A percentile compares a stretch with the other conserved stretches of the same genome.
Evolutionary conservation across 1,140 invertebrate genomes (phyloP).

Genomic region (Batillaria attramentaria): DNA sequence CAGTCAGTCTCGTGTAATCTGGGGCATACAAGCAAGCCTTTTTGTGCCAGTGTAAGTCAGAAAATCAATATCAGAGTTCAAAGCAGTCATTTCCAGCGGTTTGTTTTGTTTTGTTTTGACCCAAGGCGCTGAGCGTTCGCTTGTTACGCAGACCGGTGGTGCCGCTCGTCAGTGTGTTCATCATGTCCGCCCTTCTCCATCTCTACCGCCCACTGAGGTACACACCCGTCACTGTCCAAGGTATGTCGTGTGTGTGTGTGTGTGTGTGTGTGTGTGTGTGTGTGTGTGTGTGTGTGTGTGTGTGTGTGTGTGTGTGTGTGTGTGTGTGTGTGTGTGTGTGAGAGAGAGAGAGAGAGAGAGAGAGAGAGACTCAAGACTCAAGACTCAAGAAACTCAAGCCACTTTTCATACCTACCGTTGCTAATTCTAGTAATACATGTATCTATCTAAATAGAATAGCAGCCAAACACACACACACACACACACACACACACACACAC

Average conservation of each 20-base stretch:
- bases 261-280: too few species aligned
- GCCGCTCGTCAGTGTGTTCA: neutral
- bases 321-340: too few species aligned
- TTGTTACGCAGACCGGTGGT: neutral
- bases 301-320: too few species aligned
- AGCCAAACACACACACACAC: too few species aligned
- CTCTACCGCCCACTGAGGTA: conserved; percentile 19
- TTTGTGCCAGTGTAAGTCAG: neutral
- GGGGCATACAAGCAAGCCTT: neutral
- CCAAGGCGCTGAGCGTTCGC: neutral
- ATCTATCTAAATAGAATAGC: too few species aligned
- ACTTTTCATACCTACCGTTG: neutral
- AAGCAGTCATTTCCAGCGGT: neutral
- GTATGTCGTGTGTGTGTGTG: too few species aligned
- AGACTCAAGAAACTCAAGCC: too few species aligned
- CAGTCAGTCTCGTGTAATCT: neutral
- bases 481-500: neutral
- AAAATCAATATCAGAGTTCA: neutral
- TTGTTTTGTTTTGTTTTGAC: neutral
- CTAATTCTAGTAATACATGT: neutral
- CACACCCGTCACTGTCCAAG: neutral
- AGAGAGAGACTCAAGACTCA: too few species aligned
- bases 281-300: too few species aligned
- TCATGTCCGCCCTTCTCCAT: neutral
- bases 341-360: too few species aligned